Percentiles rank a stretch among this genome's conserved stretches.
phyloP scores from a whole-genome alignment of 2,113 vertebrate genomes.

The Nannobrachium achirus region DNA sequence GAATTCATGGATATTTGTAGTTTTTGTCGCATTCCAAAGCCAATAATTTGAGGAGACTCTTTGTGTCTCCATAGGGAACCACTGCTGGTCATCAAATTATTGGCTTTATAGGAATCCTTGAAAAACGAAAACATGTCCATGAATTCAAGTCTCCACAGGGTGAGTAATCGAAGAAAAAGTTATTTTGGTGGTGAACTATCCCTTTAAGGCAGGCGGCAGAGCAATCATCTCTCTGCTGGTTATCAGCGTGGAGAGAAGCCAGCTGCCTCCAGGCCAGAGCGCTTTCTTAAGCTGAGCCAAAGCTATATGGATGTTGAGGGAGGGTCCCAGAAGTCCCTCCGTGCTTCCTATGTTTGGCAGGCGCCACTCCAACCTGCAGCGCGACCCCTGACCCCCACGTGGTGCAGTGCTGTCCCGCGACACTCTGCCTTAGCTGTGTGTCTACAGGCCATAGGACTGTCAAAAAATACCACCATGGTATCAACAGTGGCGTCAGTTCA shows the following conservation, averaged over 20 bases:
- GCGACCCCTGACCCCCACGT: constrained; percentile 50
- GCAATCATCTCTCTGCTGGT: constrained; percentile 74
- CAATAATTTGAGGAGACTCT: too few relatives aligned
- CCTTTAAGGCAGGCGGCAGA: constrained; percentile 55
- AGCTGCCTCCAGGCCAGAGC: constrained; percentile 67
- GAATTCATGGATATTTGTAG: too few relatives aligned
- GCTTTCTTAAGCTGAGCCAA: constrained; percentile 61
- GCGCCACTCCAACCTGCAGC: constrained; percentile 51
- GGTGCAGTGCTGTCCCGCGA: constrained; percentile 30
- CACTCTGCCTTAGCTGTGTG: constrained; percentile 23
- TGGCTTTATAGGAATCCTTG: too few relatives aligned
- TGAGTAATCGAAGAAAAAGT: too few relatives aligned
- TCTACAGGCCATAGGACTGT: not conserved
- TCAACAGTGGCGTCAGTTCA: too few relatives aligned
- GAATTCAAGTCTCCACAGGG: too few relatives aligned
- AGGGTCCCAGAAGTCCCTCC: constrained; percentile 29
- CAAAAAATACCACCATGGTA: too few relatives aligned
- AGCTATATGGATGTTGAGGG: constrained; percentile 58
- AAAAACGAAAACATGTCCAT: too few relatives aligned
- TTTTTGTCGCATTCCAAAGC: too few relatives aligned
- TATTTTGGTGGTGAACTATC: too few relatives aligned
- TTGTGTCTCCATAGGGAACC: too few relatives aligned
- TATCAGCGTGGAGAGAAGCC: constrained; percentile 71
- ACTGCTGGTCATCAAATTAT: too few relatives aligned
- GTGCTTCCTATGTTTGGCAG: constrained; percentile 44